phyloP scores from a whole-genome alignment of 1,140 invertebrate species.

The Vanessa atalanta region DNA sequence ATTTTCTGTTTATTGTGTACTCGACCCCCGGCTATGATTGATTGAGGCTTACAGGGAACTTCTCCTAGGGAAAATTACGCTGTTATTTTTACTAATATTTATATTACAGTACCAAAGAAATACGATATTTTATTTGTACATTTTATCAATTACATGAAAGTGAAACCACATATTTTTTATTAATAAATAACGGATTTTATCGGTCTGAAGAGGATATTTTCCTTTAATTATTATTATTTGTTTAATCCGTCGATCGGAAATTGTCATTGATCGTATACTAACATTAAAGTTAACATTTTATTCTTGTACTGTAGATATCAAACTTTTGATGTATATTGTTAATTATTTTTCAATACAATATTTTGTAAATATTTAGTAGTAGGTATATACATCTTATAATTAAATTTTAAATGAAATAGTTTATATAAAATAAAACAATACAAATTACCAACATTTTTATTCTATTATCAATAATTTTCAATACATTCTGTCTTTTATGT shows the following conservation, averaged over 20 bases:
- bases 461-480: slow-evolving; percentile 45
- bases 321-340: too few relatives aligned
- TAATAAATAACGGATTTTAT: too few relatives aligned
- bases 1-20: slow-evolving; percentile 34
- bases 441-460: slow-evolving; percentile 49
- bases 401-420: neutral
- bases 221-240: too few relatives aligned
- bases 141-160: too few relatives aligned
- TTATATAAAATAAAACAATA: slow-evolving; percentile 23
- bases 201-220: too few relatives aligned
- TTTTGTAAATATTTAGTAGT: too few relatives aligned
- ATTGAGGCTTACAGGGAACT: slow-evolving; percentile 32
- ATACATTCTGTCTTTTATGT: slow-evolving; percentile 27
- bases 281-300: too few relatives aligned
- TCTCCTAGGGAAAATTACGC: slow-evolving; percentile 26
- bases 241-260: too few relatives aligned
- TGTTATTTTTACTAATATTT: slow-evolving; percentile 30
- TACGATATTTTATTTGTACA: neutral
- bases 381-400: neutral
- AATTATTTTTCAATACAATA: too few relatives aligned
- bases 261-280: too few relatives aligned
- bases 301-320: too few relatives aligned
- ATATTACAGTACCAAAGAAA: slow-evolving; percentile 2
- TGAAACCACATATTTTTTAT: too few relatives aligned
- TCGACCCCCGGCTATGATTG: slow-evolving; percentile 31